A percentile compares a stretch with the other conserved stretches of the same genome.
Evolutionary conservation across 1,140 invertebrate species (phyloP).

Genomic region (Achroia grisella): DNA sequence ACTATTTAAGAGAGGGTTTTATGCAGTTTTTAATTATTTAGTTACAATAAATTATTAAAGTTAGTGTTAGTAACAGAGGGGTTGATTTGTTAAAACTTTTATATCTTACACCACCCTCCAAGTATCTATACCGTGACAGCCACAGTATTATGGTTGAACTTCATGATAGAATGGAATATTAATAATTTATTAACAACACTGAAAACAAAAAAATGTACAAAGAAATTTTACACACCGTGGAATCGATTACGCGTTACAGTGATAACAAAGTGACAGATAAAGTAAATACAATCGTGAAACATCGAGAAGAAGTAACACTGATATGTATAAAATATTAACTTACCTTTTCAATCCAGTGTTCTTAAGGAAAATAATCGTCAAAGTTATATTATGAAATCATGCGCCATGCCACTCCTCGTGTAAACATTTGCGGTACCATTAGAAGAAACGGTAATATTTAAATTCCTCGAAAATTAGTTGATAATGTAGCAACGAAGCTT

Average conservation of each 20-base stretch:
- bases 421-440: background rate
- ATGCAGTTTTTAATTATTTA: constrained; percentile 3
- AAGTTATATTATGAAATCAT: constrained; percentile 13
- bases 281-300: constrained; percentile 11
- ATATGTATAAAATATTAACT: constrained; percentile 29
- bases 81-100: constrained; percentile 3
- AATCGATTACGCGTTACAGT: constrained; percentile 54
- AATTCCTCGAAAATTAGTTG: constrained; percentile 9
- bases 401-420: constrained; percentile 36
- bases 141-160: background rate
- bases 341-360: constrained; percentile 41
- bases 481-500: constrained; percentile 14
- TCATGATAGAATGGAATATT: background rate
- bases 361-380: background rate
- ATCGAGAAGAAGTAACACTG: constrained; percentile 17
- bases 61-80: background rate
- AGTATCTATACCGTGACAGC: constrained; percentile 39
- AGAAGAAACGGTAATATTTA: background rate
- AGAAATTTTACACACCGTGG: constrained; percentile 37
- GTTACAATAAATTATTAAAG: background rate
- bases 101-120: constrained; percentile 52
- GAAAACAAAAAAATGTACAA: constrained; percentile 27
- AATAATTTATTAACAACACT: constrained; percentile 7
- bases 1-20: constrained; percentile 37
- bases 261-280: background rate